phyloP scores from a whole-genome alignment of 2,113 vertebrate genomes.

The Sander vitreus region DNA sequence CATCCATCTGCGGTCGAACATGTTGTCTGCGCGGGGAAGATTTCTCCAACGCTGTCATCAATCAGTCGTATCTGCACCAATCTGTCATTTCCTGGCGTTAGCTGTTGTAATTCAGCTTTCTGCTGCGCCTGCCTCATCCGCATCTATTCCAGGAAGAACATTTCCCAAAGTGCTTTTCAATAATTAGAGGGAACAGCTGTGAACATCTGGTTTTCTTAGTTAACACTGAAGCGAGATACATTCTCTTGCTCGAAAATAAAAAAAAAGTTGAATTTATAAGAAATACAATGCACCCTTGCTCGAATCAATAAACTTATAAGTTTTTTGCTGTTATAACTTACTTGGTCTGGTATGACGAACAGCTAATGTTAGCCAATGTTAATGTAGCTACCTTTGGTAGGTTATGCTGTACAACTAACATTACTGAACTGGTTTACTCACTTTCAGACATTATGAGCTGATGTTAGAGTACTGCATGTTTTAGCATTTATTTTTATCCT shows the following conservation, averaged over 20 bases:
- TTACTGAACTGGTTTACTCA: not conserved
- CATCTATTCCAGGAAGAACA: not conserved
- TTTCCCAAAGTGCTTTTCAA: not conserved
- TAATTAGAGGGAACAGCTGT: not conserved
- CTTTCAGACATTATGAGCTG: not conserved
- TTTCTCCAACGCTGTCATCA: conserved; percentile 39
- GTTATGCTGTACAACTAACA: not conserved
- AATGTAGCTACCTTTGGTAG: not conserved
- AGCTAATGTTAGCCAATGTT: not conserved
- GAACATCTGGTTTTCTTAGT: not conserved
- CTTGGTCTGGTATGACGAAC: no score
- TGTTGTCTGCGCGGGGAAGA: conserved; percentile 23
- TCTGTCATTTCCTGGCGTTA: conserved; percentile 18
- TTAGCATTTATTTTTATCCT: not conserved
- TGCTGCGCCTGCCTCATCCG: not conserved
- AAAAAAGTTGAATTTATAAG: not conserved
- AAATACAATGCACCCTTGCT: not conserved
- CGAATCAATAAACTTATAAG: not conserved
- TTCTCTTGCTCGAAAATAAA: not conserved
- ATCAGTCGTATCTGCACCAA: conserved; percentile 33
- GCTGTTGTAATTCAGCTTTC: not conserved
- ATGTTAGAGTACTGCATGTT: not conserved
- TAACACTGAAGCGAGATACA: not conserved
- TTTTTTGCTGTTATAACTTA: no score
- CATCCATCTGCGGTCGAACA: conserved; percentile 39